These are phyloP conservation scores for Drosophila atroscutellata DNA, from an alignment of 2,888 invertebrate species.

Conservation along the genomic window DNA sequence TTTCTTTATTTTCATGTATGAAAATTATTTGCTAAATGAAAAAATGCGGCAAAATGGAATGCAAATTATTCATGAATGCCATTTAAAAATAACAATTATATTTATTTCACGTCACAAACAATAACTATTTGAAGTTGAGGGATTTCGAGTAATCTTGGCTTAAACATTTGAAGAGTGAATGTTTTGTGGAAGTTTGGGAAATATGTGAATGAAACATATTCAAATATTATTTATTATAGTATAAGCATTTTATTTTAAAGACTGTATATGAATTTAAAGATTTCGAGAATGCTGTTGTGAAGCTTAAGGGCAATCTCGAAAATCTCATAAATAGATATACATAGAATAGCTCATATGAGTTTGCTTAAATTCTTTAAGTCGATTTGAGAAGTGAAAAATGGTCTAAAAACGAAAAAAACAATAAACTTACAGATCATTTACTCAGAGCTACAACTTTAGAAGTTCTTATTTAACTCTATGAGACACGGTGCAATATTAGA, in stretches of 20 bases:
- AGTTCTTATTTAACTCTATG: slow-evolving; percentile 20
- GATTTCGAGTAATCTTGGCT: background rate
- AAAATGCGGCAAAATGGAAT: background rate
- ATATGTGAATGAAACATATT: background rate
- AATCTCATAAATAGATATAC: background rate
- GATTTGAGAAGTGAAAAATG: background rate
- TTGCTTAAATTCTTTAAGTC: background rate
- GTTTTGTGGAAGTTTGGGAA: background rate
- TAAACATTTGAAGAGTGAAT: background rate
- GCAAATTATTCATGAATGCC: background rate
- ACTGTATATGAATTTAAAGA: background rate
- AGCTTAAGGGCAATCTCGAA: background rate
- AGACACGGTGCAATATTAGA: slow-evolving; percentile 18
- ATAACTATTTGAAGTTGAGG: background rate
- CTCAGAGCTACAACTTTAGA: slow-evolving; percentile 29
- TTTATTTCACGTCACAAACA: background rate
- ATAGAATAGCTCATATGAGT: background rate
- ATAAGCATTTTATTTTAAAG: background rate
- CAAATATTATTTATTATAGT: background rate
- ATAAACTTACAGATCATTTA: background rate
- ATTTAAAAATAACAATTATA: background rate
- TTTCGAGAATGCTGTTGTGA: background rate
- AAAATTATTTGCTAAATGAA: background rate
- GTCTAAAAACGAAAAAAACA: background rate
- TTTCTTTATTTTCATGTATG: background rate